Base-by-base conservation (phyloP, 2,888 invertebrate genomes). In the Scaptomyza flava region DNA sequence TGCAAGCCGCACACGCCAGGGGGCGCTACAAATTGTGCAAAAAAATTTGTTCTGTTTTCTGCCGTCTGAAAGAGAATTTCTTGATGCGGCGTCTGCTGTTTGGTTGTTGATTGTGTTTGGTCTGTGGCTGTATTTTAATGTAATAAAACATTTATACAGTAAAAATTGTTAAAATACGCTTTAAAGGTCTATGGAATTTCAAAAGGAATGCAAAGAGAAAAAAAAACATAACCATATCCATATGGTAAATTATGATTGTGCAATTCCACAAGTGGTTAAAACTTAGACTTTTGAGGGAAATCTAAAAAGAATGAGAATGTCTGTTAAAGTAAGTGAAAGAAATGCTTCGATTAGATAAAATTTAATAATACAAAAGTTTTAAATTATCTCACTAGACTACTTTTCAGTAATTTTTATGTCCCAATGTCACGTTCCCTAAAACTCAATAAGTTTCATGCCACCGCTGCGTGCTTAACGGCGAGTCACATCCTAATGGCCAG, bases 21-120 rank as follows among this genome's bases (percentile, higher is more conserved):
- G 36, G 31, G 23, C 52, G 45, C 68, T 71, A 61, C 72, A 77
- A 79, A 67, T 67, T 67, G 69, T 68, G 60, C 60, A 64, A 72
- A 69, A 76, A 68, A 27, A 27, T 27, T 3, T 27, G 6, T 51
- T 42, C 41, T 33, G n/a, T 12, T 23, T 41, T 23, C 43, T 31
- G 33, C 20, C 52, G 59, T 48, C 41, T 54, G 43, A 27, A 43
- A 31, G 27, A 11, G 30, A 47, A 31, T 53, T 52, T 53, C 43
- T 62, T 57, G 12, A 34, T 48, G 42, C 30, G 27, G 62, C 17
- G 23, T 20, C 34, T 31, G 42, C 27, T 41, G 33, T n/a, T 46
- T 20, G 12, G 6, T 17, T 27, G 9, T 34, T 9, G 2, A 0
- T 12, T 7, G 14, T 17, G 17, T 41, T 41, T 17, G 9, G 12